Conservation (phyloP, 2,797 vertebrate species). For the Myotis findleyi region DNA sequence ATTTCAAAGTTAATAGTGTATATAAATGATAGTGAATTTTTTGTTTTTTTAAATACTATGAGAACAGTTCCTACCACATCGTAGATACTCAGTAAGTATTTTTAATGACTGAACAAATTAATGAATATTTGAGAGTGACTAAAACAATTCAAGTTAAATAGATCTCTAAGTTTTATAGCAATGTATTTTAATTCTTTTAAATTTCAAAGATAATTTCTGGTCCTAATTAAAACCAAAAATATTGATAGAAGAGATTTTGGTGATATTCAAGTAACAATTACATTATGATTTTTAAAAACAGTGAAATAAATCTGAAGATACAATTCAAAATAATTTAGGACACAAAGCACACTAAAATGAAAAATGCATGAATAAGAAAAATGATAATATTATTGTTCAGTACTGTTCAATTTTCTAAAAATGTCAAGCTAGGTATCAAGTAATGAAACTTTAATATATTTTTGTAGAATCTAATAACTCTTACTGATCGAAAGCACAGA, state of each 20-base stretch:
- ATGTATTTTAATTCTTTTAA: background rate
- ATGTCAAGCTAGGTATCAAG: background rate
- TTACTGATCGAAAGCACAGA: background rate
- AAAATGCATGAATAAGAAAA: background rate
- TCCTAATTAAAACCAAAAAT: background rate
- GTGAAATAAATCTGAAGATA: background rate
- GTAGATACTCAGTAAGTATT: background rate
- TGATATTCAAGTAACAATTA: background rate
- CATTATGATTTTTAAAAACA: background rate
- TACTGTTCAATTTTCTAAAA: conserved; percentile 46
- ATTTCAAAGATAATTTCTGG: background rate
- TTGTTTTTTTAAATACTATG: background rate
- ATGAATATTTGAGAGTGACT: background rate
- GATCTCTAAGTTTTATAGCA: background rate
- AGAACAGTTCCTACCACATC: background rate
- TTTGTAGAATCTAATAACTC: background rate
- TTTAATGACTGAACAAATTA: background rate
- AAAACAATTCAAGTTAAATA: background rate
- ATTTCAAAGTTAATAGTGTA: background rate
- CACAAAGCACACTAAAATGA: background rate
- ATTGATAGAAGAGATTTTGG: background rate
- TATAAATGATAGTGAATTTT: background rate
- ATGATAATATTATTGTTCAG: background rate
- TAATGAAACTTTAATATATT: conserved; percentile 33
- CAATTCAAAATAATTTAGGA: background rate